Evolutionary conservation across 2,888 invertebrate genomes (phyloP).

Genomic region (Agrotis exclamationis): DNA sequence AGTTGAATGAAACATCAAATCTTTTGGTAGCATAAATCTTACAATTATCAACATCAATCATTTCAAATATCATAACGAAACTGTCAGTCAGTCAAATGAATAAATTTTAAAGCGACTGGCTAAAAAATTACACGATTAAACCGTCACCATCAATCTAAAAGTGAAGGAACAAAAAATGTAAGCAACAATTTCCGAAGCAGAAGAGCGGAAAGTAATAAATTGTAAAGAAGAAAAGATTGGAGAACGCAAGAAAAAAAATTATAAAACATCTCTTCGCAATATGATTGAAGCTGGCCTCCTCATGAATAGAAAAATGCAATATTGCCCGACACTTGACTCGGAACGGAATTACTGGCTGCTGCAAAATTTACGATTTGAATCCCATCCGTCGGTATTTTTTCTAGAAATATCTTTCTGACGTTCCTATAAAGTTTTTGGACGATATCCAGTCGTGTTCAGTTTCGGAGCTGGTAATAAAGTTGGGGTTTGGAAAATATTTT

Average conservation of each 20-base stretch:
- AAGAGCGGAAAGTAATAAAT: constrained; percentile 65
- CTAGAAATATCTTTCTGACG: constrained; percentile 37
- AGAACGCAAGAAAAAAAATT: constrained; percentile 56
- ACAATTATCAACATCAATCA: constrained; percentile 27
- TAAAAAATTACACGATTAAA: constrained; percentile 50
- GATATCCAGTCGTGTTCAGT: constrained; percentile 45
- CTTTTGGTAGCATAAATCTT: not conserved
- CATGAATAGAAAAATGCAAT: constrained; percentile 72
- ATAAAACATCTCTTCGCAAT: constrained; percentile 56
- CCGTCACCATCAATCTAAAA: constrained; percentile 47
- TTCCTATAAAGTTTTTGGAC: constrained; percentile 51
- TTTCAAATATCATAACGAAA: constrained; percentile 3
- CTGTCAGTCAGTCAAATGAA: constrained; percentile 20
- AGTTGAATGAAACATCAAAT: not conserved
- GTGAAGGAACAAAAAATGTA: constrained; percentile 38
- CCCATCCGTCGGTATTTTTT: constrained; percentile 50
- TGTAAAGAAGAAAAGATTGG: constrained; percentile 60
- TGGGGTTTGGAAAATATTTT: constrained; percentile 2
- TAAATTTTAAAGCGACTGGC: constrained; percentile 26
- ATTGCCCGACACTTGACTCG: constrained; percentile 68
- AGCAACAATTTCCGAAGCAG: constrained; percentile 59
- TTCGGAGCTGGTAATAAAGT: constrained; percentile 30
- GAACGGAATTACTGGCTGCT: constrained; percentile 57
- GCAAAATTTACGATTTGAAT: constrained; percentile 67
- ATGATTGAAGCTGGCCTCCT: constrained; percentile 68